phyloP scores from a whole-genome alignment of 2,797 vertebrate genomes.

The Dendrocincla tyrannina region DNA sequence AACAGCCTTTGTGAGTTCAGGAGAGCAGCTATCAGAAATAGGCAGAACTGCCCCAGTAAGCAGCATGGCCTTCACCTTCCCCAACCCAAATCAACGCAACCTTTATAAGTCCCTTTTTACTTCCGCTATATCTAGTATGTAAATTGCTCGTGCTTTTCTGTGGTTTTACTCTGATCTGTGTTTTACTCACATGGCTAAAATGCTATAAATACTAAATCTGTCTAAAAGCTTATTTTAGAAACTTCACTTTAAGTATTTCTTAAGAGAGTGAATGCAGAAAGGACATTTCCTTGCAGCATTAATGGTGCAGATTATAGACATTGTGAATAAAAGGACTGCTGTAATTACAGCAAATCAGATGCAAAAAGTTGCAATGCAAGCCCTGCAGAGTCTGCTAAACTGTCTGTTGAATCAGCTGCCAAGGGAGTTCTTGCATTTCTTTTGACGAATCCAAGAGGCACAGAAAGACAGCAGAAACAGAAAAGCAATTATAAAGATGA shows the following conservation, averaged over 20 bases:
- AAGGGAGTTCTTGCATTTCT: not conserved
- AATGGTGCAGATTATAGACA: not conserved
- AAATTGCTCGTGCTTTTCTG: not conserved
- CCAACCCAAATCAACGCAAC: not conserved
- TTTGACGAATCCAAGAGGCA: not conserved
- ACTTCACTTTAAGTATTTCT: not conserved
- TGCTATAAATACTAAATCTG: not conserved
- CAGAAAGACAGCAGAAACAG: not conserved
- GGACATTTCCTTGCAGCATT: not conserved
- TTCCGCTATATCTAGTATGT: not conserved
- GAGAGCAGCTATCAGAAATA: not conserved
- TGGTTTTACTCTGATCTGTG: not conserved
- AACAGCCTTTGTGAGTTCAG: not conserved
- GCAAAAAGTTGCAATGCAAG: not conserved
- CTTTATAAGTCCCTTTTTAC: not conserved
- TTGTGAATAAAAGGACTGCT: not conserved
- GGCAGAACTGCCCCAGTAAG: not conserved
- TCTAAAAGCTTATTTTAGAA: not conserved
- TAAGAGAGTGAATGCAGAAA: not conserved
- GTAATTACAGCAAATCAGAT: not conserved
- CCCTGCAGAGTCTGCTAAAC: not conserved
- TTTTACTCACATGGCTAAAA: not conserved
- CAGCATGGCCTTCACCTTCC: not conserved
- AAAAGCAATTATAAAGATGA: not conserved
- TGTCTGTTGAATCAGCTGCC: not conserved